Evolutionary conservation across 2,113 vertebrate species (phyloP).

Genomic region (Sander vitreus): DNA sequence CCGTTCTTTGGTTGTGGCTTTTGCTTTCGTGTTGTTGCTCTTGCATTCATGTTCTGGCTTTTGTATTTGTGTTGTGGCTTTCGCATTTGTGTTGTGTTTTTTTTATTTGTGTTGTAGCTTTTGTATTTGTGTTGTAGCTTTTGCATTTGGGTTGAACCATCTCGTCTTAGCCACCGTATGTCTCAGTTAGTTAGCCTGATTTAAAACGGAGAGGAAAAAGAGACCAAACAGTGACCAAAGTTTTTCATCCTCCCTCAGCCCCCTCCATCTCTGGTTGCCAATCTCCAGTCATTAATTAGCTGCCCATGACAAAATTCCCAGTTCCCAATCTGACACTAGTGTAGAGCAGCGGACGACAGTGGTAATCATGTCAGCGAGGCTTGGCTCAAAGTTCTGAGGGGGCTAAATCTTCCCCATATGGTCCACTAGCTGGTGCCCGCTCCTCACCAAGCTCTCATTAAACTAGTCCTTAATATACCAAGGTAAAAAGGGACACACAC

Average conservation of each 20-base stretch:
- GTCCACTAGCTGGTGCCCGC: conserved; percentile 93
- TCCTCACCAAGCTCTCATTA: conserved; percentile 86
- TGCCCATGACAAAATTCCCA: conserved; percentile 68
- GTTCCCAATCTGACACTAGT: conserved; percentile 71
- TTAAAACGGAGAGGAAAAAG: conserved; percentile 35
- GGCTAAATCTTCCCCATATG: conserved; percentile 99
- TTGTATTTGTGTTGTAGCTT: no score
- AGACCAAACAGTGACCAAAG: conserved; percentile 47
- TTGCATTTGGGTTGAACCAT: no score
- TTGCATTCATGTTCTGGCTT: no score
- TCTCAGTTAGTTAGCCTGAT: conserved; percentile 30
- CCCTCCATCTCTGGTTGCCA: conserved; percentile 66
- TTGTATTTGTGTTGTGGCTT: no score
- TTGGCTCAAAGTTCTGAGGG: conserved; percentile 94
- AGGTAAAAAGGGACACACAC: conserved; percentile 73
- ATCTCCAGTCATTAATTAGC: conserved; percentile 79
- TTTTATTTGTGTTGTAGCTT: no score
- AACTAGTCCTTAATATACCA: conserved; percentile 90
- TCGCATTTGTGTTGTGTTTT: no score
- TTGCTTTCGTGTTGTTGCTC: no score
- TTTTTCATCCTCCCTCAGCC: conserved; percentile 50
- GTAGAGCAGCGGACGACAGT: conserved; percentile 91
- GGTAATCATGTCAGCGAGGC: conserved; percentile 94
- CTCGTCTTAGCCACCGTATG: no score
- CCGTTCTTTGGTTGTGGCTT: no score